Conservation (phyloP, 2,113 vertebrate species). For the Cyanistes caeruleus region DNA sequence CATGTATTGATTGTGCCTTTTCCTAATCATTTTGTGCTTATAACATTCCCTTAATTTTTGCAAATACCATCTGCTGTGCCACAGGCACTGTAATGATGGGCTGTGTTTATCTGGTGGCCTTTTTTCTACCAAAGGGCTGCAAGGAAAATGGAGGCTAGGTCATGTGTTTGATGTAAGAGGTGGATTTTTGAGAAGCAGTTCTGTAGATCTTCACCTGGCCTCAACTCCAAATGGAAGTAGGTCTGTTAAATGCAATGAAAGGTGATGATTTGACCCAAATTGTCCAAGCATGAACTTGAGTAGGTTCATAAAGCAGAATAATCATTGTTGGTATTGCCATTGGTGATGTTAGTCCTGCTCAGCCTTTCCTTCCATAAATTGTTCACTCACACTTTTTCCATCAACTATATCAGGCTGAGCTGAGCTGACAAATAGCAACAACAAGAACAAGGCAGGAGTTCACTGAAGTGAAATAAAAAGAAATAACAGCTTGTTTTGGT, state of each 20-base stretch:
- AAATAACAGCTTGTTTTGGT: background rate
- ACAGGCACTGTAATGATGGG: background rate
- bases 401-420: background rate
- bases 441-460: background rate
- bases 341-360: background rate
- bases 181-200: background rate
- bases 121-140: background rate
- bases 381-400: background rate
- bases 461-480: background rate
- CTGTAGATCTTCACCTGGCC: background rate
- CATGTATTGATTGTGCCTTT: background rate
- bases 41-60: background rate
- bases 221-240: background rate
- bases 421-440: background rate
- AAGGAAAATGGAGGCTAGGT: background rate
- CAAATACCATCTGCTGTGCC: background rate
- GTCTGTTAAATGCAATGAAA: background rate
- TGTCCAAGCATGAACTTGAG: background rate
- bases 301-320: background rate
- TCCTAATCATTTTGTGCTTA: background rate
- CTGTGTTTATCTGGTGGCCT: background rate
- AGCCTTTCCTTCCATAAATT: background rate
- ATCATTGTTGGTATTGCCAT: background rate
- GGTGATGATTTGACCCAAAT: background rate
- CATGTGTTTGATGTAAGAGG: accelerated